Conservation (phyloP, 2,888 invertebrate genomes). For the Protonemura montana region DNA sequence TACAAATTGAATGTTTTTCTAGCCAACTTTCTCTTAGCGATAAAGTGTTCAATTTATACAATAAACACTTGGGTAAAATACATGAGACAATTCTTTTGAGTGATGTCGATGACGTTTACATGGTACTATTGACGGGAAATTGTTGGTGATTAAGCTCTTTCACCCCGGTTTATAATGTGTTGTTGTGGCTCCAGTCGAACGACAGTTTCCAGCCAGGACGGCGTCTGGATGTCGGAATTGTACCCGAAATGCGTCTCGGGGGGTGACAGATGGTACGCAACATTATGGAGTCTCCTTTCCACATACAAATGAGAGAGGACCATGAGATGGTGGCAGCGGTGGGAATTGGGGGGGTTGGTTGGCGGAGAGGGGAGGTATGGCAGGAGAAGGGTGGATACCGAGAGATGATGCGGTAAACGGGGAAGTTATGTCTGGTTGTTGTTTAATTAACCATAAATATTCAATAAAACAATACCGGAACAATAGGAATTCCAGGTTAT, state of each 20-base stretch:
- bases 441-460: conserved; percentile 27
- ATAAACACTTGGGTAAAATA: neutral
- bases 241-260: neutral
- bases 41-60: neutral
- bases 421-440: conserved; percentile 14
- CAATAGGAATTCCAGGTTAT: neutral
- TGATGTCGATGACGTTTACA: neutral
- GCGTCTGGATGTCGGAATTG: neutral
- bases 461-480: conserved; percentile 14
- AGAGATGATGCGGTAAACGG: conserved; percentile 32
- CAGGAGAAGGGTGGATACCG: neutral
- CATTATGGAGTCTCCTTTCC: conserved; percentile 23
- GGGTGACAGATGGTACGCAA: conserved; percentile 28
- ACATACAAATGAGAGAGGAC: conserved; percentile 20
- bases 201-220: neutral
- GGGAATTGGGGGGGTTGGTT: conserved; percentile 18
- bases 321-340: neutral
- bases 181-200: neutral
- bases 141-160: no score
- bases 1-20: neutral
- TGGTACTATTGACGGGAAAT: neutral
- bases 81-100: neutral
- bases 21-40: neutral
- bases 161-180: neutral
- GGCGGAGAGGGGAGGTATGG: neutral